These are phyloP conservation scores for Diploscapter pachys DNA, from an alignment of 1,140 invertebrate genomes.

Conservation along the genomic window DNA sequence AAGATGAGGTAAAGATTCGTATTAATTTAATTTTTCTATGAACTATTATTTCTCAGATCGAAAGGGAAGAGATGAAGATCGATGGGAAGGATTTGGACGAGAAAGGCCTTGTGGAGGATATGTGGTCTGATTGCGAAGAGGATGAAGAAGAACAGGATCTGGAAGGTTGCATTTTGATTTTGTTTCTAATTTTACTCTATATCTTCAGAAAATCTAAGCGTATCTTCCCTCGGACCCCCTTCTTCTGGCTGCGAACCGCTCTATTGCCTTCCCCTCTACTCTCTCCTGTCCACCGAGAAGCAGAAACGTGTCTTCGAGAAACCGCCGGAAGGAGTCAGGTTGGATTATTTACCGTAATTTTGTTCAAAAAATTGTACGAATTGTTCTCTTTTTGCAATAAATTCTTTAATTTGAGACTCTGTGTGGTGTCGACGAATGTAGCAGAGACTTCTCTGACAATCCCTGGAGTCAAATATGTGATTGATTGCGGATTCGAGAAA, in stretches of 20 bases:
- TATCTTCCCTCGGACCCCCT: conserved; percentile 17
- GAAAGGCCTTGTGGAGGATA: conserved; percentile 26
- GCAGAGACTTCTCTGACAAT: conserved; percentile 98
- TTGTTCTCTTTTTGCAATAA: conserved; percentile 11
- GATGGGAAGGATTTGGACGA: conserved; percentile 44
- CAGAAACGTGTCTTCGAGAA: conserved; percentile 80
- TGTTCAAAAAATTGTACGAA: not conserved
- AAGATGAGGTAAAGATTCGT: conserved; percentile 13
- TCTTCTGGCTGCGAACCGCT: conserved; percentile 62
- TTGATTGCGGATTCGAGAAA: conserved; percentile 83
- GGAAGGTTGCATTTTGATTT: too few relatives aligned
- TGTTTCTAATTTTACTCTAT: conserved; percentile 2
- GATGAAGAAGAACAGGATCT: not conserved
- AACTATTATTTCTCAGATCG: not conserved
- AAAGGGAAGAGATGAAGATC: not conserved
- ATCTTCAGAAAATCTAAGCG: conserved; percentile 20
- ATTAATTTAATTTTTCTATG: not conserved
- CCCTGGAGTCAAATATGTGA: conserved; percentile 82
- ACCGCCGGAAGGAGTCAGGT: conserved; percentile 74
- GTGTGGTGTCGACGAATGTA: conserved; percentile 92
- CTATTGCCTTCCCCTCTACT: conserved; percentile 90
- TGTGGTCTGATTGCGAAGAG: conserved; percentile 29
- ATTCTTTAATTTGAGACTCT: conserved; percentile 64
- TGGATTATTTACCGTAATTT: conserved; percentile 6
- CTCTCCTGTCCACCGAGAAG: conserved; percentile 76